These are phyloP conservation scores for Anagrus nilaparvatae DNA, from an alignment of 1,140 invertebrate species.

Conservation along the genomic window DNA sequence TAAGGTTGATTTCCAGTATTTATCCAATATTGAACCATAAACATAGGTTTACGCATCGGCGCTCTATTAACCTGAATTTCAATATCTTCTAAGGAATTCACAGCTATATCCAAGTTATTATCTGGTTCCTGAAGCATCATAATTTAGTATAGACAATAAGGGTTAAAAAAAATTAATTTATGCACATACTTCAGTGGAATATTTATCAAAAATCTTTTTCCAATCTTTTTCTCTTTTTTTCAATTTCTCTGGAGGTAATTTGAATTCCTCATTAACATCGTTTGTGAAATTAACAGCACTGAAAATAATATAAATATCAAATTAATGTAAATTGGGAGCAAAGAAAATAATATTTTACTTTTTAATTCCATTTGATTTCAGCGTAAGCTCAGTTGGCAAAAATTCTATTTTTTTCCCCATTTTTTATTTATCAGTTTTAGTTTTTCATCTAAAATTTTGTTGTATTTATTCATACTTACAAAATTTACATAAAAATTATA, in stretches of 20 bases:
- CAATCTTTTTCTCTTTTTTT: constrained; percentile 17
- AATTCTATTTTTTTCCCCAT: too few species aligned
- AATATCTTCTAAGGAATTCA: background rate
- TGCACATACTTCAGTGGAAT: constrained; percentile 18
- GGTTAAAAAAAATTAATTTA: background rate
- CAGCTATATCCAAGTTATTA: constrained; percentile 10
- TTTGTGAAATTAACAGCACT: background rate
- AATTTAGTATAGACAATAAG: constrained; percentile 7
- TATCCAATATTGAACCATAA: constrained; percentile 28
- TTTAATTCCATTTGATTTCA: constrained; percentile 2
- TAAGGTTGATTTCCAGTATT: constrained; percentile 27
- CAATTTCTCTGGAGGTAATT: constrained; percentile 15
- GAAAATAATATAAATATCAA: background rate
- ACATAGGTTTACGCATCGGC: constrained; percentile 20
- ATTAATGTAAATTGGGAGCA: background rate
- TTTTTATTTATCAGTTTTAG: too few species aligned
- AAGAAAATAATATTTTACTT: constrained; percentile 1
- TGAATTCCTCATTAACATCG: background rate
- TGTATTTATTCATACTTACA: too few species aligned
- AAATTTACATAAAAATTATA: too few species aligned
- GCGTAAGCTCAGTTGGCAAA: too few species aligned
- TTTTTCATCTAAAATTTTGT: too few species aligned
- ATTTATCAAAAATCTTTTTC: constrained; percentile 22
- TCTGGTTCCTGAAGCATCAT: constrained; percentile 10
- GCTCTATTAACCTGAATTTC: background rate